Conservation (phyloP, 2,113 vertebrate genomes). For the Podarcis muralis region DNA sequence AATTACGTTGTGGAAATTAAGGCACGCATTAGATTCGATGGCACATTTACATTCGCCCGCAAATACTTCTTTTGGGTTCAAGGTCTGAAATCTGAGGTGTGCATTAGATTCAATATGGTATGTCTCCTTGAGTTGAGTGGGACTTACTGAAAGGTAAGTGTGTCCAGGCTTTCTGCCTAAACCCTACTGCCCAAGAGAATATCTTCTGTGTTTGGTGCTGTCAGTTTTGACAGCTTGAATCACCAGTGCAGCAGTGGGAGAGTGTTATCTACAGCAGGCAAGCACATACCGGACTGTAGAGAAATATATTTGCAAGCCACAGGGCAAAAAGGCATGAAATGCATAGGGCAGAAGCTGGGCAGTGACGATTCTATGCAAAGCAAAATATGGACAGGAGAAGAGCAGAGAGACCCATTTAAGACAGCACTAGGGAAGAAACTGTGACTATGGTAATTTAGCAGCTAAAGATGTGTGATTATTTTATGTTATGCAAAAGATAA, state of each 20-base stretch:
- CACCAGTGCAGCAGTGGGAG: neutral
- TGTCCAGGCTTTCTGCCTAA: neutral
- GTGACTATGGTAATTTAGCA: neutral
- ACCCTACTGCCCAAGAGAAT: too few species aligned
- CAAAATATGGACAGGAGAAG: neutral
- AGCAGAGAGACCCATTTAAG: neutral
- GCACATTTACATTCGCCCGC: too few species aligned
- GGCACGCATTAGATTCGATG: too few species aligned
- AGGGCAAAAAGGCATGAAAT: neutral
- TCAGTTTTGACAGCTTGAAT: neutral
- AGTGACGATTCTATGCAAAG: neutral
- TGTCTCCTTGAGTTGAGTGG: neutral
- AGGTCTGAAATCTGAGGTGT: too few species aligned
- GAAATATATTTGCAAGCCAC: neutral
- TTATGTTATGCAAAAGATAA: neutral
- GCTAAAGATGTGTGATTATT: neutral
- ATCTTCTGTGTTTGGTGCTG: neutral
- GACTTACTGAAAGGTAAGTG: neutral
- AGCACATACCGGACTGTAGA: neutral
- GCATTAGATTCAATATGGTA: too few species aligned
- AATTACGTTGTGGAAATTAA: too few species aligned
- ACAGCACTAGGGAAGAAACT: neutral
- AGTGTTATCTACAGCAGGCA: neutral
- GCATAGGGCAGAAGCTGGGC: neutral
- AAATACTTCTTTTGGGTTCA: too few species aligned